A percentile compares a stretch with the other conserved stretches of the same genome.
Evolutionary conservation across 2,797 vertebrate species (phyloP).

Genomic region (Parauchenoglanis ngamensis): DNA sequence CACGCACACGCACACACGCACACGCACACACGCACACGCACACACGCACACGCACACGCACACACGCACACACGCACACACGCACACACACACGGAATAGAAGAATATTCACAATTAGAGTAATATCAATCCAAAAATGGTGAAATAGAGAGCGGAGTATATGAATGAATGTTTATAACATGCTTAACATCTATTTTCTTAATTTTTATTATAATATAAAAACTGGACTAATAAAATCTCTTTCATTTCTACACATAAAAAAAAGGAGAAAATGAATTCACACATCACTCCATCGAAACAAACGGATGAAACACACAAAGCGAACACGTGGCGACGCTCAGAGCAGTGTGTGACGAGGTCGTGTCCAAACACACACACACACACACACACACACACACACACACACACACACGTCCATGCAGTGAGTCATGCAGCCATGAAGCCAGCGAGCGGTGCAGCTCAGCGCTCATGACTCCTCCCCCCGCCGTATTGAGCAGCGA

Average conservation of each 20-base stretch:
- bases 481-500: constrained; percentile 70
- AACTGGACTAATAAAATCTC: not conserved
- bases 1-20: not conserved
- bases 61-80: too few species aligned
- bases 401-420: constrained; percentile 74
- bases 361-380: constrained; percentile 53
- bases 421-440: constrained; percentile 89
- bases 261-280: not conserved
- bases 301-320: not conserved
- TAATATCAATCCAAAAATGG: not conserved
- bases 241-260: not conserved
- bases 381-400: constrained; percentile 26
- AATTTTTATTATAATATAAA: not conserved
- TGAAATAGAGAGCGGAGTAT: not conserved
- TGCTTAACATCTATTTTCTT: not conserved
- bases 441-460: constrained; percentile 54
- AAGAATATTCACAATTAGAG: not conserved
- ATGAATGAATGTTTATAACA: not conserved
- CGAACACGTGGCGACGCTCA: not conserved
- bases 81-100: too few species aligned
- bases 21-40: too few species aligned
- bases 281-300: not conserved
- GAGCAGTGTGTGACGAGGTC: constrained; percentile 61
- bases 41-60: too few species aligned
- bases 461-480: constrained; percentile 56